phyloP scores from a whole-genome alignment of 1,140 invertebrate species.

The Drepana arcuata region DNA sequence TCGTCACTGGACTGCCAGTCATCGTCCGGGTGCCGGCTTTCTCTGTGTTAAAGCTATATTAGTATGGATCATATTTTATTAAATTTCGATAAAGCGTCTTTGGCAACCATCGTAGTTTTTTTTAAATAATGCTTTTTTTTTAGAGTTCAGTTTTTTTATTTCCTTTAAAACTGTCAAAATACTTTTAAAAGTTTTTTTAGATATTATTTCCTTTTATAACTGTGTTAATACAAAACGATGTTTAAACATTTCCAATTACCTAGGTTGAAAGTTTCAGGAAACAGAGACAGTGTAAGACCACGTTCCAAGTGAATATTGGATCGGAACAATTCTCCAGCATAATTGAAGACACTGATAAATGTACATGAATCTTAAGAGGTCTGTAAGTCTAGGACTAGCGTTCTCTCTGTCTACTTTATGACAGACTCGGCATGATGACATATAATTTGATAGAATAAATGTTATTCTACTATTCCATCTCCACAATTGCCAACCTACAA shows the following conservation, averaged over 20 bases:
- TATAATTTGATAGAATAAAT: not conserved
- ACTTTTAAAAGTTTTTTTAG: not conserved
- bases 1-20: constrained; percentile 39
- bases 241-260: too few species aligned
- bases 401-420: too few species aligned
- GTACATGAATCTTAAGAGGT: not conserved
- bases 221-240: too few species aligned
- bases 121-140: not conserved
- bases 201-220: not conserved
- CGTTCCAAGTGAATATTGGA: too few species aligned
- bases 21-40: constrained; percentile 13
- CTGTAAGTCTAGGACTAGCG: too few species aligned
- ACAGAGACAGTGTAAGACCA: too few species aligned
- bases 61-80: too few species aligned
- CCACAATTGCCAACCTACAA: constrained; percentile 10
- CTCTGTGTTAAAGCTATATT: not conserved
- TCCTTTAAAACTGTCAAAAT: not conserved
- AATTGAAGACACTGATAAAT: not conserved
- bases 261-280: too few species aligned
- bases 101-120: not conserved
- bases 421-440: not conserved
- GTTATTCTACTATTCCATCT: not conserved
- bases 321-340: too few species aligned
- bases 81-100: too few species aligned
- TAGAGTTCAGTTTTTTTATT: not conserved